Evolutionary conservation across 2,888 invertebrate species (phyloP), one percentile per base, ranked within the genome.

Genomic region (Euzetes globulus): DNA sequence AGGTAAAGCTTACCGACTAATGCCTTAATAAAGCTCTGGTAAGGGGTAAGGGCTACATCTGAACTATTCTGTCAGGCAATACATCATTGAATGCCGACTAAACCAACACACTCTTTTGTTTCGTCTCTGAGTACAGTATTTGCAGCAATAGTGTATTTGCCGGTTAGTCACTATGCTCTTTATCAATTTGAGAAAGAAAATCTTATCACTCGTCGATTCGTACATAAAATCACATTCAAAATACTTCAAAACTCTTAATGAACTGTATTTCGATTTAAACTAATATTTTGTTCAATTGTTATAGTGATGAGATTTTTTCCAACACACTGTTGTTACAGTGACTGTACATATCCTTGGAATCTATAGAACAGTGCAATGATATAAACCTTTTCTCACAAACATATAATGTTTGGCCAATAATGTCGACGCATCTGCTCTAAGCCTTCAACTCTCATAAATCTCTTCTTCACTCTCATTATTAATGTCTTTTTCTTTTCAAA

Each of bases 301-400:
- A n/a, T n/a, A n/a, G n/a, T n/a, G n/a, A n/a, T n/a, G n/a, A n/a
- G n/a, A n/a, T n/a, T n/a, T n/a, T n/a, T n/a, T n/a, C n/a, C n/a
- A n/a, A n/a, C n/a, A n/a, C n/a, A n/a, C n/a, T n/a, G n/a, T n/a
- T n/a, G n/a, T n/a, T n/a, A n/a, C n/a, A n/a, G n/a, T n/a, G n/a
- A n/a, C n/a, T n/a, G n/a, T n/a, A n/a, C n/a, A n/a, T 63, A 63
- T 63, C 33, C 63, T 37, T 19, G n/a, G 37, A 37, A 65, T 37
- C 63, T 47, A 11, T 22, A 47, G 11, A 47, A 45, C 70, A 70
- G 25, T 19, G 19, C 15, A 45, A 70, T 47, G 25, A 70, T 25
- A 45, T 70, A 45, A 70, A 70, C 70, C 63, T 65, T 70, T 70
- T 9, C 41, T 41, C 19, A 33, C 63, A 65, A 70, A 70, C 47